These are phyloP conservation scores for Leptura quadrifasciata DNA, from an alignment of 2,888 invertebrate species.

Conservation along the genomic window DNA sequence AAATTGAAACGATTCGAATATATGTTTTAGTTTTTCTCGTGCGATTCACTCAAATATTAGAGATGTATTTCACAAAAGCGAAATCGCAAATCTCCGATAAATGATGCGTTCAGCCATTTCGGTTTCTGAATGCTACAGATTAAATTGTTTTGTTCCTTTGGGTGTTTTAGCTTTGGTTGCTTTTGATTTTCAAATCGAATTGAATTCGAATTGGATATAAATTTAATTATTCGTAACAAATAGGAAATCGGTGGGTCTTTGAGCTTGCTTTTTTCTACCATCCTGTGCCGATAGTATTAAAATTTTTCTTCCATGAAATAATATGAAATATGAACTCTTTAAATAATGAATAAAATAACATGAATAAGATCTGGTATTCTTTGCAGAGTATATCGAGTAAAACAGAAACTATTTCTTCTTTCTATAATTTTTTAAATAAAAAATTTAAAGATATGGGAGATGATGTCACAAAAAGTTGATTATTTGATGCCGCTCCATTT, in stretches of 20 bases:
- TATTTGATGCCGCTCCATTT: too few species aligned
- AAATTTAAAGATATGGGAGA: too few species aligned
- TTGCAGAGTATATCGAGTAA: too few species aligned
- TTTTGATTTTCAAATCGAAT: constrained; percentile 47
- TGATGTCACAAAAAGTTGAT: too few species aligned
- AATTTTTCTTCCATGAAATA: too few species aligned
- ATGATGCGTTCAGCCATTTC: constrained; percentile 55
- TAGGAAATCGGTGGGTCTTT: constrained; percentile 11
- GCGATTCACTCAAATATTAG: constrained; percentile 61
- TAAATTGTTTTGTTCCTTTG: constrained; percentile 45
- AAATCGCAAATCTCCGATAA: constrained; percentile 51
- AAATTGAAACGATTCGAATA: constrained; percentile 74
- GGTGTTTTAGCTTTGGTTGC: constrained; percentile 33
- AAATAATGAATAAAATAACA: too few species aligned
- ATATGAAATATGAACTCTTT: too few species aligned
- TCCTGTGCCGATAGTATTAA: too few species aligned
- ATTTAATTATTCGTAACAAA: constrained; percentile 47
- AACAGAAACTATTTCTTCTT: not conserved
- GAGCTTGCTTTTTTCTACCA: not conserved
- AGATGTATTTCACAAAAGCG: constrained; percentile 55
- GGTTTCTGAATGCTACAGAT: constrained; percentile 40
- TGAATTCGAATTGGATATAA: constrained; percentile 40
- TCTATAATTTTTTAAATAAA: too few species aligned
- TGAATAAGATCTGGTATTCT: too few species aligned
- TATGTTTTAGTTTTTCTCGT: constrained; percentile 72